phyloP scores from a whole-genome alignment of 2,797 vertebrate genomes.

The Gymnoscopelus microlampas region DNA sequence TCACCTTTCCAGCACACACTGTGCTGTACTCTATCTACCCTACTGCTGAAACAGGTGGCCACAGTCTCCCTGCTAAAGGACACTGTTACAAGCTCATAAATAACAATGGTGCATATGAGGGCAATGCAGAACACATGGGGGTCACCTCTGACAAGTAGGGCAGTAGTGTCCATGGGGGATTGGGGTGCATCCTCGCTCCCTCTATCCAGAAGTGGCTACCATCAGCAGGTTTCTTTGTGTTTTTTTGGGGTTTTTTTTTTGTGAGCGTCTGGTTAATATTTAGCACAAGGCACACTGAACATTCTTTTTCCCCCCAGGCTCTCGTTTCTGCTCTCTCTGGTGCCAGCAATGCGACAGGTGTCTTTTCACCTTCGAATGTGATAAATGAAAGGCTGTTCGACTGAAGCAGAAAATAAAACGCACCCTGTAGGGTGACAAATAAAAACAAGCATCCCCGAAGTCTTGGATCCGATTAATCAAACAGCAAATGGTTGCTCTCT shows the following conservation, averaged over 20 bases:
- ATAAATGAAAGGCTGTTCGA: conserved; percentile 77
- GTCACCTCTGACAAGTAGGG: conserved; percentile 79
- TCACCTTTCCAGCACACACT: conserved; percentile 51
- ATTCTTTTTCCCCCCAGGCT: conserved; percentile 68
- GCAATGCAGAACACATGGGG: conserved; percentile 72
- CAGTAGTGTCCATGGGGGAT: conserved; percentile 70
- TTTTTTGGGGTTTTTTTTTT: too few relatives aligned
- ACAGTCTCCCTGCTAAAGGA: conserved; percentile 58
- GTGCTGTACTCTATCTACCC: conserved; percentile 35
- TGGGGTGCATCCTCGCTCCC: conserved; percentile 58
- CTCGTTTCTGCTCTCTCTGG: conserved; percentile 30
- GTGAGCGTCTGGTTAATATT: conserved; percentile 67
- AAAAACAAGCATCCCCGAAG: conserved; percentile 54
- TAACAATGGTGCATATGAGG: conserved; percentile 71
- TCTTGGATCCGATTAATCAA: conserved; percentile 68
- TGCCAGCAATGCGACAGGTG: conserved; percentile 73
- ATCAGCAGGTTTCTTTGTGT: conserved; percentile 69
- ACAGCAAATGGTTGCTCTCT: conserved; percentile 43
- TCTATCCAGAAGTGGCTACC: conserved; percentile 59
- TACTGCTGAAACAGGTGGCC: conserved; percentile 69
- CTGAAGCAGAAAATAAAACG: conserved; percentile 61
- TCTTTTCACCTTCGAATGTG: conserved; percentile 70
- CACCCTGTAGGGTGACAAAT: conserved; percentile 62
- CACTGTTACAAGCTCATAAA: conserved; percentile 77
- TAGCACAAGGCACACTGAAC: conserved; percentile 62